A percentile compares a stretch with the other conserved stretches of the same genome.
Evolutionary conservation across 1,140 invertebrate species (phyloP).

Genomic region (Branchinecta lynchi): DNA sequence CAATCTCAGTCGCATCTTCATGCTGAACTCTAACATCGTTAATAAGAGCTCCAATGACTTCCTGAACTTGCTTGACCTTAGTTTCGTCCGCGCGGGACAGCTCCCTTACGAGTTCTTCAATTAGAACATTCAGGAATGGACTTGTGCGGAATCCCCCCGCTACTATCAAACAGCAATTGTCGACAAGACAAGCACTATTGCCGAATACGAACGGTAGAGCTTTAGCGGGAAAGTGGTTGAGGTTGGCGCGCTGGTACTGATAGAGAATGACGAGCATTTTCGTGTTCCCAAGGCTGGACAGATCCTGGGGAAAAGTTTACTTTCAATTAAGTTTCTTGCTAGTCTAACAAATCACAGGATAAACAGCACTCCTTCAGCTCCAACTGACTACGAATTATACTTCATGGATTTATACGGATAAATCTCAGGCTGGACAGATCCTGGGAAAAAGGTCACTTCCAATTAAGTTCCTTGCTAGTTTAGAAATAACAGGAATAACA

Average conservation of each 20-base stretch:
- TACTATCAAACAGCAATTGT: background rate
- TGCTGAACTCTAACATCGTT: background rate
- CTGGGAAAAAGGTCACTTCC: no score
- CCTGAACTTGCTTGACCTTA: background rate
- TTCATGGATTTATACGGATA: no score
- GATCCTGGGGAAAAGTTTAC: no score
- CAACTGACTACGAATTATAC: no score
- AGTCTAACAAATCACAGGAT: no score
- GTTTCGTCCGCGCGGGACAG: background rate
- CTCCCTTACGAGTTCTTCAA: background rate
- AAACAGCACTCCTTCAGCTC: no score
- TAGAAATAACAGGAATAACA: no score
- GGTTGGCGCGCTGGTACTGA: background rate
- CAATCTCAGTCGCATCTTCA: background rate
- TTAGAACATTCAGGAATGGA: background rate
- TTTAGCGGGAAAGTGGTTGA: background rate
- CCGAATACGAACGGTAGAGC: background rate
- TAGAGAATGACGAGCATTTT: slow-evolving; percentile 3
- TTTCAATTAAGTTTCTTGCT: no score
- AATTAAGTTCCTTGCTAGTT: no score
- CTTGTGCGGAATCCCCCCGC: background rate
- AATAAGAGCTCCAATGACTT: background rate
- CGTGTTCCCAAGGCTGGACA: no score
- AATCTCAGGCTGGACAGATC: no score
- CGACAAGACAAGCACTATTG: background rate